Base-by-base conservation (phyloP, 1,140 invertebrate species). In the Scaptomyza hsui region DNA sequence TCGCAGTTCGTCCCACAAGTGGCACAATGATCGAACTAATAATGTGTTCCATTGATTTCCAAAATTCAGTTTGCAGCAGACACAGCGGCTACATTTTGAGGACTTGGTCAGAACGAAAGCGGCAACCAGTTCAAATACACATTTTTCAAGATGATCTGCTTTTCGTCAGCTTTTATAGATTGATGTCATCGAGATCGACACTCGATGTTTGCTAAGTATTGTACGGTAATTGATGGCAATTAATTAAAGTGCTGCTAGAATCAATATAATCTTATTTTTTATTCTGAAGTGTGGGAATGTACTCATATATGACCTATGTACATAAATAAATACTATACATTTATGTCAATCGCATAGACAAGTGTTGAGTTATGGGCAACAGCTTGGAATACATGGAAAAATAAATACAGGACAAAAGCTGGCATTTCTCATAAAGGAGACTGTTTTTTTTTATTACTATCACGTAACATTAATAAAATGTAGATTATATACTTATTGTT, bases 11-110 rank as follows among this genome's bases (percentile, higher is more conserved):
- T 78, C 45, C 24, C 72, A 78, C 79, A 78, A 75, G 79, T 85
- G 80, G 45, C 74, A 81, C 77, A 81, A 71, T 80, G 77, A 86
- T 77, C 57, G 26, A 68, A 69, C 48, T 60, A 75, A 74, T 78
- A 80, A 79, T 70, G 64, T 69, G 39, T 78, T 47, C 67, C 71
- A 62, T 72, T 64, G 47, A 70, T 51, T 79, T 51, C 37, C 45
- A 10, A 65, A 70, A 63, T 57, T 71, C 44, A 47, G 21, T 65
- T 69, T 76, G 68, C 64, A 47, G 13, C 70, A 73, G 70, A 70
- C 76, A 70, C 44, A 61, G 26, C 57, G 59, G 41, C 64, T 39
- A 35, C 67, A 57, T 51, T 39, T 48, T 47, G 48, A 55, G 51
- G 57, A 51, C 76, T 72, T 68, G 57, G 51, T 13, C 44, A 32